phyloP scores from a whole-genome alignment of 1,140 invertebrate species.

The Zaprionus kolodkinae region DNA sequence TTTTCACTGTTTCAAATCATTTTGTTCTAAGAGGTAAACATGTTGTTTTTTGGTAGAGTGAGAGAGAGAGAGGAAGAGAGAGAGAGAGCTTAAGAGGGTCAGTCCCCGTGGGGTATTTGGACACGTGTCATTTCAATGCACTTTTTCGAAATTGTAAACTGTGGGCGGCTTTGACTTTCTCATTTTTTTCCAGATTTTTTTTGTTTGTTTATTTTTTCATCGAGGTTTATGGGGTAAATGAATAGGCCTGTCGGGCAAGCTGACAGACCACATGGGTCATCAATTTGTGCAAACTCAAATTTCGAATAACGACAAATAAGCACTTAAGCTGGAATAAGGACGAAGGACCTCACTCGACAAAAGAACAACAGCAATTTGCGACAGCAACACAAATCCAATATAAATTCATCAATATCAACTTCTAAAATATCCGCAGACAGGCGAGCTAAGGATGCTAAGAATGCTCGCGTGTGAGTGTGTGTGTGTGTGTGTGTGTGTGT shows the following conservation, averaged over 20 bases:
- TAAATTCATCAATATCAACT: constrained; percentile 77
- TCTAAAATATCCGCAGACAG: constrained; percentile 43
- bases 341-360: constrained; percentile 6
- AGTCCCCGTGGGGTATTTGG: constrained; percentile 5
- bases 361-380: constrained; percentile 49
- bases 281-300: constrained; percentile 59
- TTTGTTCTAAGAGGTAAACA: constrained; percentile 24
- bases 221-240: constrained; percentile 41
- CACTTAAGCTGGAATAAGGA: constrained; percentile 58
- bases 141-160: constrained; percentile 3
- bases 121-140: constrained; percentile 34
- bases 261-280: constrained; percentile 76
- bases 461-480: neutral
- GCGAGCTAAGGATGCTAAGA: constrained; percentile 10
- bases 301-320: constrained; percentile 70
- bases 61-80: too few relatives aligned
- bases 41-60: neutral
- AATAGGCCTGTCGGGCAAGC: constrained; percentile 59
- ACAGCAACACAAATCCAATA: constrained; percentile 61
- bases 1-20: neutral
- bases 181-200: neutral
- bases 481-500: neutral
- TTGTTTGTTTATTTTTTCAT: constrained; percentile 17
- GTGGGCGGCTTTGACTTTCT: constrained; percentile 1
- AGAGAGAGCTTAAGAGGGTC: too few relatives aligned